Evolutionary conservation across 1,140 invertebrate genomes (phyloP), one percentile per base, ranked within the genome.

Genomic region (Hyphantria cunea): DNA sequence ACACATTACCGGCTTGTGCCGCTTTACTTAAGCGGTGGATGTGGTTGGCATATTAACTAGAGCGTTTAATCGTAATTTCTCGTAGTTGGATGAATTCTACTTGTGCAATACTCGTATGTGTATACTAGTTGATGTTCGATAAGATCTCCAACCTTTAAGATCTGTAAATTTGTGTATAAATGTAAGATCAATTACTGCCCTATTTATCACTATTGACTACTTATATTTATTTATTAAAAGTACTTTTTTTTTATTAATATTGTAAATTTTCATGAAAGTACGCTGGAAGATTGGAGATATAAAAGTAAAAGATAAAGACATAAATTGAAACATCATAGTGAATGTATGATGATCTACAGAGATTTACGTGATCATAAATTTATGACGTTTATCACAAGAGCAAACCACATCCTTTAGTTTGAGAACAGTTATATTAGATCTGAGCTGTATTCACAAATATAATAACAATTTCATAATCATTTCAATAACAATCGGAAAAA

Each of bases 71-170:
- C 60, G 48, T 72, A 66, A 58, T 55, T 63, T 32, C 60, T 54
- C 71, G 75, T 70, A 73, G 70, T 63, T 51, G 73, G 70, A 58
- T 49, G 73, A 69, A 62, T 71, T 72, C 72, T 69, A 62, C 51
- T 61, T 68, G 52, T 69, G 68, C 58, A 47, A 54, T 72, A 68
- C 59, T 64, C 51, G 59, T 53, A 55, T 25, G 17, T 25, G 5
- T 25, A 25, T 25, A 5, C 17, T 25, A 25, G 17, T 5, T 25
- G 17, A 25, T 25, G 5, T 25, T 25, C 17, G 17, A 25, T 25
- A 1, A n/a, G n/a, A n/a, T n/a, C n/a, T n/a, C n/a, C n/a, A n/a
- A n/a, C n/a, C n/a, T n/a, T n/a, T n/a, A n/a, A n/a, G n/a, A n/a
- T n/a, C n/a, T n/a, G n/a, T n/a, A n/a, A n/a, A n/a, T n/a, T n/a